A percentile compares a stretch with the other conserved stretches of the same genome.
Evolutionary conservation across 2,797 vertebrate species (phyloP).

Genomic region (Bradypodion ventrale): DNA sequence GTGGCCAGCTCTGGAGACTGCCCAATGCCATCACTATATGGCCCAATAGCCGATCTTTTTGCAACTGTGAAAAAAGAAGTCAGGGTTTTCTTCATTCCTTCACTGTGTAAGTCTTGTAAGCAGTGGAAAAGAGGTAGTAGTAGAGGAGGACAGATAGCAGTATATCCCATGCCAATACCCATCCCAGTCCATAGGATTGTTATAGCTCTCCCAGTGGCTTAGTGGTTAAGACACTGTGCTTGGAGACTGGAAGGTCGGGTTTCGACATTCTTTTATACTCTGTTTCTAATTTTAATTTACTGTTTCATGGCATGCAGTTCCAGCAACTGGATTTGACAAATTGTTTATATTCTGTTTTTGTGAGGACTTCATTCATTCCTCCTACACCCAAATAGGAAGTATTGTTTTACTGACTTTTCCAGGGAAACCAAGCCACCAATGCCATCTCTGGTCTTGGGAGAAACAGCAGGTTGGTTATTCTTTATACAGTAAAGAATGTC

Average conservation of each 20-base stretch:
- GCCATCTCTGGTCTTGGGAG: not conserved
- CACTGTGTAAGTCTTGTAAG: too few species aligned
- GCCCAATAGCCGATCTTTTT: too few species aligned
- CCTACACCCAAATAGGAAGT: conserved; percentile 25
- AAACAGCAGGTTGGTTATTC: not conserved
- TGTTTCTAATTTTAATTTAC: conserved; percentile 50
- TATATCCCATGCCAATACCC: not conserved
- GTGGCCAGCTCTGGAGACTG: too few species aligned
- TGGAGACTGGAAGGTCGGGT: too few species aligned
- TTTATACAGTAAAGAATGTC: too few species aligned
- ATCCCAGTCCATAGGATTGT: not conserved
- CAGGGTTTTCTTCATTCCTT: too few species aligned
- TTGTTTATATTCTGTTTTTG: conserved; percentile 26
- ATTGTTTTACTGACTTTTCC: conserved; percentile 33
- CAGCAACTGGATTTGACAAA: conserved; percentile 18
- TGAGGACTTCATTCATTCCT: not conserved
- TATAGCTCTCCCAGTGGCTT: too few species aligned
- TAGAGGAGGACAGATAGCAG: not conserved
- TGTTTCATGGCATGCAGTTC: conserved; percentile 30
- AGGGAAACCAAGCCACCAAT: conserved; percentile 22
- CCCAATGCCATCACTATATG: too few species aligned
- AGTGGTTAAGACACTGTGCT: too few species aligned
- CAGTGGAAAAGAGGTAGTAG: not conserved
- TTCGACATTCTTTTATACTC: conserved; percentile 31
- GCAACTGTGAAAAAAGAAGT: too few species aligned